Base-by-base conservation (phyloP, 1,140 invertebrate species). In the Armadillidium nasatum region DNA sequence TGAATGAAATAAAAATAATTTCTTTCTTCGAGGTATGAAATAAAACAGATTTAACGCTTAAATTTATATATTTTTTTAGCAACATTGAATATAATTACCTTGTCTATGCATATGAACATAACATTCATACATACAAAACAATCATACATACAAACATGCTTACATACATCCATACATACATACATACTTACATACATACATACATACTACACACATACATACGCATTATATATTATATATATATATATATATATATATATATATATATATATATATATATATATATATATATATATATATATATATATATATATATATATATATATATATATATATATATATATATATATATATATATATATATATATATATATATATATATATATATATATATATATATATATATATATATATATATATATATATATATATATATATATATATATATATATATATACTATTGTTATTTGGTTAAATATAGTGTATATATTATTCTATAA, bases 11-110 rank as follows among this genome's bases (percentile, higher is more conserved):
- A 60, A 60, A 60, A 60, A 60, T 60, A 3, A 19, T 19, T 60
- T 60, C 50, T 60, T 60, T 60, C 50, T 60, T 60, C 50, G 19
- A 60, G 50, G 50, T 60, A 60, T 60, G 50, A 60, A 4, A 60
- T 60, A 60, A 60, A 60, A 60, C 50, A 60, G 50, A 60, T 60
- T 60, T 60, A 60, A 60, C 50, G 11, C 19, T 60, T 60, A 13
- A 60, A 19, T 33, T 33, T 33, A 60, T 13, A 3, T 60, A 19
- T 60, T 15, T 60, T 60, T 60, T 60, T 60, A 13, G 9, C 50
- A 19, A 7, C 50, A 3, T 2, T 60, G 50, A 60, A 60, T 60
- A 60, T 60, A 60, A 60, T 60, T 60, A 60, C 50, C 50, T 15
- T 60, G 50, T 60, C 11, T 60, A 60, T 60, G 7, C 19, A 60